Evolutionary conservation across 2,888 invertebrate genomes (phyloP).

Genomic region (Drosophila merina): DNA sequence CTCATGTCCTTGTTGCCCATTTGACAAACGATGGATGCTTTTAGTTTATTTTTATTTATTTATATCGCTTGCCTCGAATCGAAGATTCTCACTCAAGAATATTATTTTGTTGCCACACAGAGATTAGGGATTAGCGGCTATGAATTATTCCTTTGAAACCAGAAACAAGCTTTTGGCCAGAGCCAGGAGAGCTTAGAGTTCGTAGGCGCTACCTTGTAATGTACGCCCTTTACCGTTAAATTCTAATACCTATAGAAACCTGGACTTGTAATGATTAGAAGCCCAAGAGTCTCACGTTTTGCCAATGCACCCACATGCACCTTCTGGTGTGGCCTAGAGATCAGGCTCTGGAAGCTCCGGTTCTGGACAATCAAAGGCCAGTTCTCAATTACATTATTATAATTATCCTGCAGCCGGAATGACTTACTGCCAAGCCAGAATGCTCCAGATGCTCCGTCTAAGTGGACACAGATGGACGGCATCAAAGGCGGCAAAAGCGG

Average conservation of each 20-base stretch:
- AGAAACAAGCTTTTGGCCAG: no score
- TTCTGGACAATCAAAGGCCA: not conserved
- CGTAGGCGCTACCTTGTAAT: not conserved
- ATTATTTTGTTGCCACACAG: not conserved
- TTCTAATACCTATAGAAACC: no score
- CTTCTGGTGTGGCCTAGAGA: not conserved
- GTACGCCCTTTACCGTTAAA: no score
- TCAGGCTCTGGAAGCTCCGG: not conserved
- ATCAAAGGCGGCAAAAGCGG: slow-evolving; percentile 15
- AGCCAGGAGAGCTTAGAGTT: no score
- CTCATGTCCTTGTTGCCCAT: not conserved
- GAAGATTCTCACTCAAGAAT: not conserved
- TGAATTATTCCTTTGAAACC: no score
- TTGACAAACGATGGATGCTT: not conserved
- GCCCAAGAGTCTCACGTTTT: not conserved
- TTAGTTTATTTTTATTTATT: not conserved
- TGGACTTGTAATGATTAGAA: no score
- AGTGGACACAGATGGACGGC: slow-evolving; percentile 18
- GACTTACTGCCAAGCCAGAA: not conserved
- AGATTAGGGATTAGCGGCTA: slow-evolving; percentile 1
- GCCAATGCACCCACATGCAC: not conserved
- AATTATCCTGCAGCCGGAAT: slow-evolving; percentile 30
- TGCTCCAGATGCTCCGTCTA: slow-evolving; percentile 17
- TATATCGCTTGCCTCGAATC: slow-evolving; percentile 3
- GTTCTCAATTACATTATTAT: slow-evolving; percentile 36